phyloP scores from a whole-genome alignment of 1,140 invertebrate genomes.

The Chionoecetes opilio region DNA sequence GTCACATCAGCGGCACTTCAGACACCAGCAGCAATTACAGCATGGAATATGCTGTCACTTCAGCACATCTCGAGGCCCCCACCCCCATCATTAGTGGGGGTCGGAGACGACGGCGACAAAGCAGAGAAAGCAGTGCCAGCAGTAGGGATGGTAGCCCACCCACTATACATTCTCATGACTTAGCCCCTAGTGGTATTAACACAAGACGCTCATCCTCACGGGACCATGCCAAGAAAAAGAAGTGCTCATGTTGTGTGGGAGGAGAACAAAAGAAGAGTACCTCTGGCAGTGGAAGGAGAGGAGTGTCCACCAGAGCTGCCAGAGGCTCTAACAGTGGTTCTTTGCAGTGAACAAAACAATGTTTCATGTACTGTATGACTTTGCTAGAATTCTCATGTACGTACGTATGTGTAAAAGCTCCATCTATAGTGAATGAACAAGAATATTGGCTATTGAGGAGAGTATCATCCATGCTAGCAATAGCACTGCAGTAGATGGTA shows the following conservation, averaged over 20 bases:
- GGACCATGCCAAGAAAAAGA: constrained; percentile 86
- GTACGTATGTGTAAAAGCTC: constrained; percentile 12
- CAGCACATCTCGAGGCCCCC: constrained; percentile 70
- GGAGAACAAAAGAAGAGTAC: constrained; percentile 67
- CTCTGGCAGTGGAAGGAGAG: constrained; percentile 65
- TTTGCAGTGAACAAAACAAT: constrained; percentile 45
- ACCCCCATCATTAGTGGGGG: constrained; percentile 45
- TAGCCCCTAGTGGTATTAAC: constrained; percentile 82
- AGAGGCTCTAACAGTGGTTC: constrained; percentile 67
- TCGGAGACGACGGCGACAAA: constrained; percentile 68
- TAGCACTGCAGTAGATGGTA: constrained; percentile 69
- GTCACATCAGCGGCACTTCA: constrained; percentile 77
- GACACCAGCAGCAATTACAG: constrained; percentile 78
- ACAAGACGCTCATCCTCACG: constrained; percentile 85
- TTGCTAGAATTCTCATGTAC: constrained; percentile 36
- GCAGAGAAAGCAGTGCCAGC: constrained; percentile 75
- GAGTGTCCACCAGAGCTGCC: constrained; percentile 55
- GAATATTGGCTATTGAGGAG: constrained; percentile 49
- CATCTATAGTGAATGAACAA: constrained; percentile 17
- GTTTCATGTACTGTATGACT: constrained; percentile 53
- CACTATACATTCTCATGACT: constrained; percentile 69
- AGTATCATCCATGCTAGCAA: constrained; percentile 61
- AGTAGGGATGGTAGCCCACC: constrained; percentile 71
- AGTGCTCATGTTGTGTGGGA: constrained; percentile 85
- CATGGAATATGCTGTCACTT: constrained; percentile 65